Base-by-base conservation (phyloP, 2,888 invertebrate genomes). In the Platycheirus rosarum region DNA sequence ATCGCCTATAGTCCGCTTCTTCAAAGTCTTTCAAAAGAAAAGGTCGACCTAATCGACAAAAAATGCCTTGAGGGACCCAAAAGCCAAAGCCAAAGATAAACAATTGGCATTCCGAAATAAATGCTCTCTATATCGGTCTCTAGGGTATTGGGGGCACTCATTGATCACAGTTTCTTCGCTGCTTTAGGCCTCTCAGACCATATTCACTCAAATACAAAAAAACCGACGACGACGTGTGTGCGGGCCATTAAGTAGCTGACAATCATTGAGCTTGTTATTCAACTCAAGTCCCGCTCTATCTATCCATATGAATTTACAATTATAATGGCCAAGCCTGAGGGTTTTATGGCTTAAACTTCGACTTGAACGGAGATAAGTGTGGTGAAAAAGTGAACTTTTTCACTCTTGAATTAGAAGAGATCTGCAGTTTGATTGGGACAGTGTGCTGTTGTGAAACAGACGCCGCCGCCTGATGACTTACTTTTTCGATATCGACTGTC, bases 281-380 rank as follows among this genome's bases (percentile, higher is more conserved):
- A 35, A 37, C 60, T 46, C 26, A 23, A 13, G 26, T 32, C 74
- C 49, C 26, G 9, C 35, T 74, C 51, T 44, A 26, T 11, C 18
- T 32, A 51, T 69, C 48, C 32, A 26, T 51, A 29, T 20, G 7
- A 71, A 65, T 77, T 71, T 65, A 35, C 49, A 77, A 77, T 65
- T 71, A 60, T 51, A 77, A 77, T 77, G 49, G 44, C 7, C 5
- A 1, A 7, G 70, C 77, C 77, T 29, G 35, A 37, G 70, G 77
- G 66, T 26, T n/a, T 49, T 60, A 44, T 42, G 40, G 49, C 49
- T 18, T 18, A 73, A 55, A 40, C 18, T 55, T 49, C 55, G 16
- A 29, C 40, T 53, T 46, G 37, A 14, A 23, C 7, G 5, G 16
- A 26, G 26, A 26, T 26, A 26, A 26, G 26, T 26, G 26, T 32